A percentile compares a stretch with the other conserved stretches of the same genome.
Conservation (phyloP, 2,888 invertebrate species). For the Ochropleura plecta region DNA sequence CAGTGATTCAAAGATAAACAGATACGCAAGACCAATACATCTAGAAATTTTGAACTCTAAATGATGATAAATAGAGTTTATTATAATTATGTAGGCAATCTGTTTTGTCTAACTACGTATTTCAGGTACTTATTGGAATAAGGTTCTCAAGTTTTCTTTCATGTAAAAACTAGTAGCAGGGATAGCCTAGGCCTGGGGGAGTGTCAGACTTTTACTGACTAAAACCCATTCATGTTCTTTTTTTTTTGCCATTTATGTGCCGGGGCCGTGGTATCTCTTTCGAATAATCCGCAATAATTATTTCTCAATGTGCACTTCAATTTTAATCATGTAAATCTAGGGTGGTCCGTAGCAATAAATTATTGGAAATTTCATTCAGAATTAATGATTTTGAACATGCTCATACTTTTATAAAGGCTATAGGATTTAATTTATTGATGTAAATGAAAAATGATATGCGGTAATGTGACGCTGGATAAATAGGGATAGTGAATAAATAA, state of each 20-base stretch:
- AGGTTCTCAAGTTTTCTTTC: too few relatives aligned
- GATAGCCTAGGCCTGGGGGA: too few relatives aligned
- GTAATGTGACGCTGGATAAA: background rate
- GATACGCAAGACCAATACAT: too few relatives aligned
- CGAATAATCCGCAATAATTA: too few relatives aligned
- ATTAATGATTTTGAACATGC: constrained; percentile 10
- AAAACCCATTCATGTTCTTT: too few relatives aligned
- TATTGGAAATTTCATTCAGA: constrained; percentile 15
- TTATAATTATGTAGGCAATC: background rate
- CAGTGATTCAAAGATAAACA: background rate
- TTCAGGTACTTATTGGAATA: too few relatives aligned
- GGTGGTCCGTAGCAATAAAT: background rate
- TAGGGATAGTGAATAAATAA: background rate
- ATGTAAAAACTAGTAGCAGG: background rate
- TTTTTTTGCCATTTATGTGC: too few relatives aligned
- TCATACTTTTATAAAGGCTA: background rate
- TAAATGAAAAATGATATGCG: background rate
- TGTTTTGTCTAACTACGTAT: too few relatives aligned
- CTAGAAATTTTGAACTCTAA: background rate
- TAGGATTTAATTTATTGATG: constrained; percentile 12
- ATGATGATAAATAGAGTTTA: background rate
- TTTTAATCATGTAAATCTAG: constrained; percentile 14
- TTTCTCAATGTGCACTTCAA: background rate
- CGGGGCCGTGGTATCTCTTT: too few relatives aligned
- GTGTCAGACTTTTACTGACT: too few relatives aligned